Percentiles rank a stretch among this genome's conserved stretches.
phyloP scores from a whole-genome alignment of 2,113 vertebrate species.

The Eudyptes chrysolophus region DNA sequence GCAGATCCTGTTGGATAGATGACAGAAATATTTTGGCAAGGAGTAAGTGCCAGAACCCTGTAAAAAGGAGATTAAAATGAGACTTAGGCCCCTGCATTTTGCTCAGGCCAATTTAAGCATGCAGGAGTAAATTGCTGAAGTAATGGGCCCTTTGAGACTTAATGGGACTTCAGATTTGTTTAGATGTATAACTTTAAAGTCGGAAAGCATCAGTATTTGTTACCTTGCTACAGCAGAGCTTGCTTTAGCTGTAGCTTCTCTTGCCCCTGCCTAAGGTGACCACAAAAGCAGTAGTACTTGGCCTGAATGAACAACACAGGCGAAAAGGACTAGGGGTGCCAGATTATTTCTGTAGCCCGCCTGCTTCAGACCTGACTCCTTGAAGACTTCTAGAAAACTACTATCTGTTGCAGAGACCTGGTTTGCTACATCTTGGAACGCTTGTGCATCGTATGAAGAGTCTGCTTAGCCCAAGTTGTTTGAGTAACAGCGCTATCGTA shows the following conservation, averaged over 20 bases:
- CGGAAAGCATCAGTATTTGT: neutral
- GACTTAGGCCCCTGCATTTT: too few relatives aligned
- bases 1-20: neutral
- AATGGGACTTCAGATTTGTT: neutral
- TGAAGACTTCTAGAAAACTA: neutral
- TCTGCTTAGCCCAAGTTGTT: neutral
- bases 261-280: neutral
- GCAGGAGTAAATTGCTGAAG: neutral
- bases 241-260: neutral
- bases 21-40: neutral
- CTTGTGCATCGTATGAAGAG: neutral
- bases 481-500: fast-evolving
- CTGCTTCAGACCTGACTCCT: neutral
- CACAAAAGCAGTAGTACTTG: neutral
- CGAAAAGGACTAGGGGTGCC: neutral
- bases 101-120: too few relatives aligned
- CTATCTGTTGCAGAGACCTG: neutral
- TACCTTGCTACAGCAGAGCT: neutral
- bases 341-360: neutral
- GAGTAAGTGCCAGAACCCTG: neutral
- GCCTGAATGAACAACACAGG: neutral
- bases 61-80: neutral
- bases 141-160: neutral
- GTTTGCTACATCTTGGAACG: neutral
- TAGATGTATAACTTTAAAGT: neutral